Evolutionary conservation across 2,113 vertebrate genomes (phyloP), one percentile per base, ranked within the genome.

Genomic region (Elephas maximus): DNA sequence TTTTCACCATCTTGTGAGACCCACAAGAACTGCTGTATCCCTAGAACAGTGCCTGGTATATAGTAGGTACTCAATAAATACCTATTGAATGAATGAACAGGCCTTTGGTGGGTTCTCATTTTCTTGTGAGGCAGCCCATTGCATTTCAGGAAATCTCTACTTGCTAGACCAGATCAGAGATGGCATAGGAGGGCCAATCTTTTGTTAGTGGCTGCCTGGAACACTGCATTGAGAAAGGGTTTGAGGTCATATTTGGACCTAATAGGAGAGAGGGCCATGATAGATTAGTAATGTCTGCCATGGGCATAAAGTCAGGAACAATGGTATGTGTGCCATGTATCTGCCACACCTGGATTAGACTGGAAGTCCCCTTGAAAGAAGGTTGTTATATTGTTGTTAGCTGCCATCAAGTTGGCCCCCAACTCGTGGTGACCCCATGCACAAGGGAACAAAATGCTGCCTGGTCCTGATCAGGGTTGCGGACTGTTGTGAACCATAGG

Each of bases 251-350:
- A 7, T 48, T 67, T 14, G 60, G 69, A 28, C 80, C 80, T 82
- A 33, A 3, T 23, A 37, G 65, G 65, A 90, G 77, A 95, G 67
- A 74, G 67, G 10, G 23, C 88, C 3, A 11, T 74, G 93, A 62
- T 73, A 9, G 44, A 71, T 67, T 80, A 96, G 94, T 80, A 30
- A 80, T 93, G 88, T 80, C 93, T 93, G 71, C 87, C 21, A 24
- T 0, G 44, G 53, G 30, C 37, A 63, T 26, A 67, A 30, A 9
- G 18, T 6, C 8, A 73, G 33, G 9, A 45, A 41, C 0, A 48
- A 60, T 14, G 33, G n/a, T 18, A 2, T 0, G 0, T n/a, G 18
- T 11, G 90, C 37, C n/a, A 28, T n/a, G 0, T 67, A 18, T 20
- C 37, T 65, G 60, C 45, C 74, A 24, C 12, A 26, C 8, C 20